Conservation (phyloP, 35 echinoderm and acorn worm species). For the Holothuria glaberrima region DNA sequence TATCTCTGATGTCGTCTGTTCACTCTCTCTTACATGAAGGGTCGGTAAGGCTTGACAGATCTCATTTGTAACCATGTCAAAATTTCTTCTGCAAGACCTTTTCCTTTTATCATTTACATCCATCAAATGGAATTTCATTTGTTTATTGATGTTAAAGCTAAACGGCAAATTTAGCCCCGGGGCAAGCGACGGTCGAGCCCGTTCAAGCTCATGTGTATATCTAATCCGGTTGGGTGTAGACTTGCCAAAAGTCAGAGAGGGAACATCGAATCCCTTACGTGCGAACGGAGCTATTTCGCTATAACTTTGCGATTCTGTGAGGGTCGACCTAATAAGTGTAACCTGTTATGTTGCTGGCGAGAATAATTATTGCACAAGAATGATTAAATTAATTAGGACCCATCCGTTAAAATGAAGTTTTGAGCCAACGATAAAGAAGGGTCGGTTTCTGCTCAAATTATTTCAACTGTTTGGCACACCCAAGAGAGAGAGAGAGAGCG, state of each 20-base stretch:
- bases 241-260: constrained; percentile 5
- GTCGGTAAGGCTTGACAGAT: constrained; percentile 28
- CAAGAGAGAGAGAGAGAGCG: too few species aligned
- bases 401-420: background rate
- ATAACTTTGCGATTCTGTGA: too few species aligned
- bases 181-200: constrained; percentile 31
- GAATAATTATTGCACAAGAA: too few species aligned
- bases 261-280: too few species aligned
- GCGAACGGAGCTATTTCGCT: too few species aligned
- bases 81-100: constrained; percentile 21
- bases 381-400: too few species aligned
- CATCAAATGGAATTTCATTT: constrained; percentile 48
- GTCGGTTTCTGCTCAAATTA: too few species aligned
- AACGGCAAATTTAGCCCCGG: constrained; percentile 53
- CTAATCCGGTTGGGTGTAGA: background rate
- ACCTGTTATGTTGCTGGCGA: background rate
- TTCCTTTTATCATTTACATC: constrained; percentile 41
- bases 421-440: too few species aligned
- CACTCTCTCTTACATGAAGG: background rate
- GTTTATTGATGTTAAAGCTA: constrained; percentile 50
- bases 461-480: too few species aligned
- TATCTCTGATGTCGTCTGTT: background rate
- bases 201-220: constrained; percentile 21
- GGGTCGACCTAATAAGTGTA: too few species aligned
- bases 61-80: constrained; percentile 55